These are phyloP conservation scores for Salticus scenicus DNA, from an alignment of 2,888 invertebrate genomes.

Conservation along the genomic window DNA sequence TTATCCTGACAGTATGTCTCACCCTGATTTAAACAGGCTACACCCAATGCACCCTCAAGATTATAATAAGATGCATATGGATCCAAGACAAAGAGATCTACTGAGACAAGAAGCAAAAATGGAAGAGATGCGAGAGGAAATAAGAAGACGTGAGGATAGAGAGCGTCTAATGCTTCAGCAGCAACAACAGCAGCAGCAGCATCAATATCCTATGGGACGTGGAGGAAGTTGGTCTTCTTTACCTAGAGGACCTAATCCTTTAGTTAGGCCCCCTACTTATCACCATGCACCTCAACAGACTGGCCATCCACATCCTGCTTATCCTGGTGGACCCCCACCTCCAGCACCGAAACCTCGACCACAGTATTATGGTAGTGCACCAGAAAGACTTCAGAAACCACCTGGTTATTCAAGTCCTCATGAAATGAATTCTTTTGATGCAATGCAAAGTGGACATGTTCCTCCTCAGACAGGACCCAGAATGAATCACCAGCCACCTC, in stretches of 20 bases:
- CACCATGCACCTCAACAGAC: slow-evolving; percentile 39
- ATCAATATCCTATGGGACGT: slow-evolving; percentile 35
- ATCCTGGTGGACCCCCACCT: slow-evolving; percentile 72
- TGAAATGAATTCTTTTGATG: slow-evolving; percentile 72
- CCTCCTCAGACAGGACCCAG: slow-evolving; percentile 76
- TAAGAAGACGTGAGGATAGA: slow-evolving; percentile 79
- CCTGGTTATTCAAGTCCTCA: slow-evolving; percentile 80
- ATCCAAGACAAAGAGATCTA: slow-evolving; percentile 73
- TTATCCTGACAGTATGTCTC: slow-evolving; percentile 40
- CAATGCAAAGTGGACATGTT: slow-evolving; percentile 68
- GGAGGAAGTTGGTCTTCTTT: slow-evolving; percentile 48
- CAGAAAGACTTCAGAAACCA: slow-evolving; percentile 78
- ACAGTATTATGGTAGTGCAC: slow-evolving; percentile 71
- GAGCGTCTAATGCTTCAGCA: slow-evolving; percentile 55
- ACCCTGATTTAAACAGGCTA: slow-evolving; percentile 43
- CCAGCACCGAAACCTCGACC: slow-evolving; percentile 73
- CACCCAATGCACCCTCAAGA: slow-evolving; percentile 45
- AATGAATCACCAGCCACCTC: slow-evolving; percentile 54
- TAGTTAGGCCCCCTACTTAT: slow-evolving; percentile 35
- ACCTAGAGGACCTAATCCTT: slow-evolving; percentile 55
- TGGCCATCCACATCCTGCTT: slow-evolving; percentile 38
- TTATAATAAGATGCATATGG: slow-evolving; percentile 60
- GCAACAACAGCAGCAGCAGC: slow-evolving; percentile 67
- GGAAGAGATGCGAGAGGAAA: slow-evolving; percentile 87
- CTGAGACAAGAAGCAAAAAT: slow-evolving; percentile 74